Evolutionary conservation across 2,797 vertebrate species (phyloP).

Genomic region (Perodicticus potto): DNA sequence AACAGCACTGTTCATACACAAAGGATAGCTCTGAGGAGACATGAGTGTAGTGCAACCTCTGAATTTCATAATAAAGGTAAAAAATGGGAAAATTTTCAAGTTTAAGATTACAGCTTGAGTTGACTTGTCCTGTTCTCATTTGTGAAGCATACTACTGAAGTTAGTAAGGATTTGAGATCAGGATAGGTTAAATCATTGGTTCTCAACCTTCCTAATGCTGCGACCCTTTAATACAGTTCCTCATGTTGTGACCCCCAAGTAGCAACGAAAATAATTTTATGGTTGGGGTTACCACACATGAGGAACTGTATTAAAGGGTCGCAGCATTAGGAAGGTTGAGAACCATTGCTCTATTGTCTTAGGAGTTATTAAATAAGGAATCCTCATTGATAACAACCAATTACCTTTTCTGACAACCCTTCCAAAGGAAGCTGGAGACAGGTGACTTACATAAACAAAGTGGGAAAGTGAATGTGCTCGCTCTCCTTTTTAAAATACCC

Average conservation of each 20-base stretch:
- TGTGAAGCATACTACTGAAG: not conserved
- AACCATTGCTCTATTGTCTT: not conserved
- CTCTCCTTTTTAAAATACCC: not conserved
- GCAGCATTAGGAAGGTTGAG: no score
- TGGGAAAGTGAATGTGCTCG: not conserved
- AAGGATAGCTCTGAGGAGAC: not conserved
- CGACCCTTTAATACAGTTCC: no score
- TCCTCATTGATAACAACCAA: not conserved
- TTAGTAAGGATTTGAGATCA: not conserved
- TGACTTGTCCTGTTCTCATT: not conserved
- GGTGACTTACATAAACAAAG: not conserved
- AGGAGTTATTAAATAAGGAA: conserved; percentile 29
- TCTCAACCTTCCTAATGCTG: no score
- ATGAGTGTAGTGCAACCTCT: not conserved
- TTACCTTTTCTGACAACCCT: conserved; percentile 13
- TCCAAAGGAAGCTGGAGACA: conserved; percentile 34
- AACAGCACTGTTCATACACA: not conserved
- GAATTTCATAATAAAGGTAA: not conserved
- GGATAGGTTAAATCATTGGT: not conserved
- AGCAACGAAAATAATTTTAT: no score
- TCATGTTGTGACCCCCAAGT: no score
- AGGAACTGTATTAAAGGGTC: no score
- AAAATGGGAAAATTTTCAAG: not conserved
- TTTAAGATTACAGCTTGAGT: not conserved
- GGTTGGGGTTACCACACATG: no score